phyloP scores from a whole-genome alignment of 2,113 vertebrate species.

The Panthera uncia region DNA sequence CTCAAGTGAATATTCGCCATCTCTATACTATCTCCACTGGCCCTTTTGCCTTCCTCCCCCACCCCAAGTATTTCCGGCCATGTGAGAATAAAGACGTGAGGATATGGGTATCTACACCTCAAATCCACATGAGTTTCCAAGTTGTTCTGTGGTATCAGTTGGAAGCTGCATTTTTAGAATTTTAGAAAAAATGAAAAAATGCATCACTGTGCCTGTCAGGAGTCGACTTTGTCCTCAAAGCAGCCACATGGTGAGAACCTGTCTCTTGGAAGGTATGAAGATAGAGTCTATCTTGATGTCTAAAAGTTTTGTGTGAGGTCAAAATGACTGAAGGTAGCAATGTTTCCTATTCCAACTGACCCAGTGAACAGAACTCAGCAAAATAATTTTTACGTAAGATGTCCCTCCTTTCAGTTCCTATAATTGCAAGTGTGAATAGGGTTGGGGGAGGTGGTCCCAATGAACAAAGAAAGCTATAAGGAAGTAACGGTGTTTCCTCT shows the following conservation, averaged over 20 bases:
- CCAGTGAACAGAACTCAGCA: neutral
- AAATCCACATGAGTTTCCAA: neutral
- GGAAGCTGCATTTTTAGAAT: neutral
- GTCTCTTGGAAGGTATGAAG: neutral
- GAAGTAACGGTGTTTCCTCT: neutral
- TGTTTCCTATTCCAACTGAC: neutral
- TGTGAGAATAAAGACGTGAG: neutral
- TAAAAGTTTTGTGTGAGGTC: neutral
- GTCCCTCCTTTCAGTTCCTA: neutral
- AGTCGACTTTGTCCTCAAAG: neutral
- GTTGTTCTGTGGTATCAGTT: neutral
- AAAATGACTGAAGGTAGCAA: neutral
- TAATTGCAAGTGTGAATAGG: neutral
- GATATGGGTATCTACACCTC: neutral
- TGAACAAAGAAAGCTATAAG: neutral
- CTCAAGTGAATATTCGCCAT: neutral
- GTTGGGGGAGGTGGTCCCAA: neutral
- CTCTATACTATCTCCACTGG: neutral
- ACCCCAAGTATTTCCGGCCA: neutral
- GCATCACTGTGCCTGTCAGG: neutral
- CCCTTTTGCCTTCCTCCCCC: no score
- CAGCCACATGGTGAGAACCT: neutral
- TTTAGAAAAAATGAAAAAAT: neutral
- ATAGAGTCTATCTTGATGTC: neutral
- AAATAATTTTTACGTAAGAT: neutral